These are phyloP conservation scores for Tethya wilhelma DNA, from an alignment of 37 sponge, comb jelly and placozoan genomes.

Conservation along the genomic window DNA sequence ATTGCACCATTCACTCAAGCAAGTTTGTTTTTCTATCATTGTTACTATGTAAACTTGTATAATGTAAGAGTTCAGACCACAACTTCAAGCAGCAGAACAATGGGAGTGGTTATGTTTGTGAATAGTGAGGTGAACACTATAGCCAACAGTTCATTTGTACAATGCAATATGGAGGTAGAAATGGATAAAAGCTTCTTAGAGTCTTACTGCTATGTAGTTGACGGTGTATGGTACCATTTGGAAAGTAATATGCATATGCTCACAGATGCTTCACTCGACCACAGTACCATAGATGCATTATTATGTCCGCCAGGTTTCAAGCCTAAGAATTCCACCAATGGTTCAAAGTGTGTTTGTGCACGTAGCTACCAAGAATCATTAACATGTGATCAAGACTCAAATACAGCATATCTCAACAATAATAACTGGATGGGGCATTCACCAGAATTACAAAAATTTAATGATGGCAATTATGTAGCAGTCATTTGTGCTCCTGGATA, in stretches of 20 bases:
- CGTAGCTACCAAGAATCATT: not conserved
- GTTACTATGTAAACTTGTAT: conserved; percentile 19
- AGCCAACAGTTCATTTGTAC: not conserved
- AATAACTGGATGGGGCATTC: conserved; percentile 54
- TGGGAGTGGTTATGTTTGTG: conserved; percentile 47
- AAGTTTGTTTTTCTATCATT: conserved; percentile 28
- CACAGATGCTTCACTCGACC: not conserved
- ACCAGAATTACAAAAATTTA: too few relatives aligned
- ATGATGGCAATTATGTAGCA: not conserved
- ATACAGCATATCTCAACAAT: not conserved
- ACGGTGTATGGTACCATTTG: too few relatives aligned
- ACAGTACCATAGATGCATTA: not conserved
- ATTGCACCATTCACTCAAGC: not conserved
- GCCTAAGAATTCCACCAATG: not conserved
- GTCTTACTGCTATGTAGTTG: too few relatives aligned
- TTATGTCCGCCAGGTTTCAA: conserved; percentile 40
- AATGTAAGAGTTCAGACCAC: conserved; percentile 5
- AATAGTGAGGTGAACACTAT: conserved; percentile 15
- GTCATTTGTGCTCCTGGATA: conserved; percentile 16
- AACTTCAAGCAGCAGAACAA: conserved; percentile 33
- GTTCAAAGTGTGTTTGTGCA: conserved; percentile 3
- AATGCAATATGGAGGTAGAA: conserved; percentile 15
- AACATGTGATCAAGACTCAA: not conserved
- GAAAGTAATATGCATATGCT: too few relatives aligned
- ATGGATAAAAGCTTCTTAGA: too few relatives aligned